Evolutionary conservation across 2,888 invertebrate genomes (phyloP).

Genomic region (Meandrusa payeni): DNA sequence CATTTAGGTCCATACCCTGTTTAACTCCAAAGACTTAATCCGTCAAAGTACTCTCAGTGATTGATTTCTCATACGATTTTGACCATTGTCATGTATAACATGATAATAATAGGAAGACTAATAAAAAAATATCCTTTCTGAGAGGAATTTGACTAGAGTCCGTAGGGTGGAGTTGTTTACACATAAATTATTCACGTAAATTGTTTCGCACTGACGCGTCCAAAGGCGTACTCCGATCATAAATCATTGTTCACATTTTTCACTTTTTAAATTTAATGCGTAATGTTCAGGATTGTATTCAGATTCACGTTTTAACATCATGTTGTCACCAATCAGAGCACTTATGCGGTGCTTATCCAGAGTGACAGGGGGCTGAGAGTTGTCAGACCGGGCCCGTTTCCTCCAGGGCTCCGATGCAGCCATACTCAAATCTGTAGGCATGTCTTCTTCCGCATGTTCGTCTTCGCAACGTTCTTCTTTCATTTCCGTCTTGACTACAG

Average conservation of each 20-base stretch:
- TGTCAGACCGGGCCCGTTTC: constrained; percentile 64
- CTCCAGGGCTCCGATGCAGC: constrained; percentile 73
- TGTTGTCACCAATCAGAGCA: constrained; percentile 72
- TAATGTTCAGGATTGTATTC: constrained; percentile 68
- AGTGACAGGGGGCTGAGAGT: constrained; percentile 40
- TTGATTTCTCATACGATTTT: constrained; percentile 33
- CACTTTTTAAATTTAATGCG: constrained; percentile 74
- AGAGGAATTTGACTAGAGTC: constrained; percentile 74
- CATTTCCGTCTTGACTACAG: constrained; percentile 69
- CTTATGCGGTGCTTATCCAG: constrained; percentile 77
- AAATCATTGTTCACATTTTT: constrained; percentile 79
- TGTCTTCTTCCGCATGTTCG: constrained; percentile 82
- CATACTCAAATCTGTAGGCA: constrained; percentile 87
- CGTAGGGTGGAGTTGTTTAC: constrained; percentile 62
- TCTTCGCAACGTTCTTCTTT: constrained; percentile 74
- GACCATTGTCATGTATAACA: constrained; percentile 39
- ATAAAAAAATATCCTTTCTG: constrained; percentile 51
- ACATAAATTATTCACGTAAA: constrained; percentile 33
- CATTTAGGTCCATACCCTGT: constrained; percentile 79
- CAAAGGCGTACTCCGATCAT: constrained; percentile 36
- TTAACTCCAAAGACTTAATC: constrained; percentile 63
- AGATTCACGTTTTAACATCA: constrained; percentile 71
- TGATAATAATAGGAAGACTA: constrained; percentile 58
- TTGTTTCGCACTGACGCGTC: constrained; percentile 36
- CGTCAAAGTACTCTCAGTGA: constrained; percentile 73